These are phyloP conservation scores for Apis laboriosa DNA, from an alignment of 1,140 invertebrate genomes.

Conservation along the genomic window DNA sequence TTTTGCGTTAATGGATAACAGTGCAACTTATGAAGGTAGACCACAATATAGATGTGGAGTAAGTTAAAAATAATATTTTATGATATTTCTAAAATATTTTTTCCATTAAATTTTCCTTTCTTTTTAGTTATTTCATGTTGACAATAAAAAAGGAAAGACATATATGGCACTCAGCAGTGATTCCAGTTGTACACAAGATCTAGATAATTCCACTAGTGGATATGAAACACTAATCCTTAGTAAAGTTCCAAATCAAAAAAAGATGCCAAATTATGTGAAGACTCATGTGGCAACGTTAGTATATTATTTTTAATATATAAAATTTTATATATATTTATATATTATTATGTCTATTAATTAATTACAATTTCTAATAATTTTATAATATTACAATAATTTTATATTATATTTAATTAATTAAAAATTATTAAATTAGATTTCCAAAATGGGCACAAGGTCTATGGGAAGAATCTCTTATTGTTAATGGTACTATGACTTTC, in stretches of 20 bases:
- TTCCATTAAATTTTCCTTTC: constrained; percentile 40
- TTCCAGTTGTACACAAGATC: constrained; percentile 84
- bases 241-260: constrained; percentile 76
- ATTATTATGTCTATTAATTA: background rate
- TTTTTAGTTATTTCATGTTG: constrained; percentile 83
- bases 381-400: background rate
- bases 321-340: too few species aligned
- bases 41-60: constrained; percentile 87
- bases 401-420: background rate
- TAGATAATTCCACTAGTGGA: constrained; percentile 83
- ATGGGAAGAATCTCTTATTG: constrained; percentile 85
- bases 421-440: constrained; percentile 77
- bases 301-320: background rate
- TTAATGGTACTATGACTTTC: constrained; percentile 84
- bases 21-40: constrained; percentile 76
- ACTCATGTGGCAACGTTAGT: constrained; percentile 77
- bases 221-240: constrained; percentile 84
- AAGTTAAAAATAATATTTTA: constrained; percentile 71
- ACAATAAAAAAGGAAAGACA: constrained; percentile 82
- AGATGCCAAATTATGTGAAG: constrained; percentile 76
- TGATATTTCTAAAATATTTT: background rate
- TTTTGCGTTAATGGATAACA: constrained; percentile 84
- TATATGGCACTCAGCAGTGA: constrained; percentile 86
- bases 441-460: constrained; percentile 86
- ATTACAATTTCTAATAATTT: background rate